Evolutionary conservation across 2,113 vertebrate genomes (phyloP).

Genomic region (Morphnarchus princeps): DNA sequence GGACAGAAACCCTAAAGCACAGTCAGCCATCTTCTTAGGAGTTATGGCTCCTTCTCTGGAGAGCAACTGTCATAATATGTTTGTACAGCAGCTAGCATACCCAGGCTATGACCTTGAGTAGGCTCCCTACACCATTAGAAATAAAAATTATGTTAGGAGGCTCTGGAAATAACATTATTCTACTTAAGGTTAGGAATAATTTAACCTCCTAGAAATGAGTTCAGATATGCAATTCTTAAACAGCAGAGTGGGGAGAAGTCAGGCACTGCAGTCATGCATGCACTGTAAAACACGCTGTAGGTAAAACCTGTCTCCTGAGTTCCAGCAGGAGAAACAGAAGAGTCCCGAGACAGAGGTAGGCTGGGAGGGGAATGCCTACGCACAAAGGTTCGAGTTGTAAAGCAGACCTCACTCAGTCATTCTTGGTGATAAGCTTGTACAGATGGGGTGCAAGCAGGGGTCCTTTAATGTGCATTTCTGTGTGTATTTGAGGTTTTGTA

Average conservation of each 20-base stretch:
- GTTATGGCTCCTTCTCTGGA: not conserved
- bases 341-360: not conserved
- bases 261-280: not conserved
- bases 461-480: not conserved
- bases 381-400: not conserved
- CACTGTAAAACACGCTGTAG: not conserved
- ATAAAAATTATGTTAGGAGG: not conserved
- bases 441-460: not conserved
- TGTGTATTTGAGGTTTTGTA: not conserved
- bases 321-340: not conserved
- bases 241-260: not conserved
- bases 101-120: not conserved
- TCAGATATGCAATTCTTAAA: not conserved
- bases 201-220: slow-evolving; percentile 2
- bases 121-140: not conserved
- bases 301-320: not conserved
- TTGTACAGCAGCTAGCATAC: not conserved
- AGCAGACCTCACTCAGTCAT: not conserved
- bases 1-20: not conserved
- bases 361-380: not conserved
- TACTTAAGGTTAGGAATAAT: not conserved
- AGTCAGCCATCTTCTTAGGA: not conserved
- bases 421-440: not conserved
- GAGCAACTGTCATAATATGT: not conserved
- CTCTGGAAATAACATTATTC: slow-evolving; percentile 9